Conservation (phyloP, 2,113 vertebrate genomes). For the Bombycilla garrulus region DNA sequence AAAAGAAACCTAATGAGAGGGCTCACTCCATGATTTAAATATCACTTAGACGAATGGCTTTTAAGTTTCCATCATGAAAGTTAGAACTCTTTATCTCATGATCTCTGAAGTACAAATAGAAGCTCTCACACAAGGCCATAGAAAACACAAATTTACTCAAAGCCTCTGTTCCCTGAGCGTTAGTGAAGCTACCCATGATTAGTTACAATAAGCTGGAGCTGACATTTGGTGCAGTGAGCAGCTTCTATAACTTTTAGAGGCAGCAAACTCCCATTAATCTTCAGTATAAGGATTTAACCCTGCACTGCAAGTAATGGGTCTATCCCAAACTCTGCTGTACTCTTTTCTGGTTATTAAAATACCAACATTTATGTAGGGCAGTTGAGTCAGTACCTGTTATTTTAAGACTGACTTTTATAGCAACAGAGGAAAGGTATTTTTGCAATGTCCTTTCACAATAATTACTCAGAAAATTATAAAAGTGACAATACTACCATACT, state of each 20-base stretch:
- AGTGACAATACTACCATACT: background rate
- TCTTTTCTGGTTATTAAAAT: background rate
- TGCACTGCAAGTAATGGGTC: background rate
- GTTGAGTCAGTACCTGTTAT: background rate
- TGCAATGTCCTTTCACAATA: background rate
- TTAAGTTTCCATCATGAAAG: background rate
- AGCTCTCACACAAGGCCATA: background rate
- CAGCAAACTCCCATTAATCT: background rate
- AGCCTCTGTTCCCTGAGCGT: background rate
- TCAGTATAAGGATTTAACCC: background rate
- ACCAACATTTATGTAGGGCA: background rate
- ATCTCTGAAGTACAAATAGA: background rate
- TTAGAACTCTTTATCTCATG: background rate
- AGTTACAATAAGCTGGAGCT: background rate
- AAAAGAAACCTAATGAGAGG: background rate
- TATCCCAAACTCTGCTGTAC: background rate
- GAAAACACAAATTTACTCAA: slow-evolving; percentile 8
- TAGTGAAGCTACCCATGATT: background rate
- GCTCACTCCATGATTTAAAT: background rate
- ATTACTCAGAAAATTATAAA: background rate
- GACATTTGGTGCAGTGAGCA: background rate
- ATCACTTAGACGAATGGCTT: background rate
- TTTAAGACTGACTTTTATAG: background rate
- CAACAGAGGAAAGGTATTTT: slow-evolving; percentile 7
- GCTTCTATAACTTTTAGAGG: background rate